A percentile compares a stretch with the other conserved stretches of the same genome.
phyloP scores from a whole-genome alignment of 2,888 invertebrate genomes.

The Idaea dimidiata region DNA sequence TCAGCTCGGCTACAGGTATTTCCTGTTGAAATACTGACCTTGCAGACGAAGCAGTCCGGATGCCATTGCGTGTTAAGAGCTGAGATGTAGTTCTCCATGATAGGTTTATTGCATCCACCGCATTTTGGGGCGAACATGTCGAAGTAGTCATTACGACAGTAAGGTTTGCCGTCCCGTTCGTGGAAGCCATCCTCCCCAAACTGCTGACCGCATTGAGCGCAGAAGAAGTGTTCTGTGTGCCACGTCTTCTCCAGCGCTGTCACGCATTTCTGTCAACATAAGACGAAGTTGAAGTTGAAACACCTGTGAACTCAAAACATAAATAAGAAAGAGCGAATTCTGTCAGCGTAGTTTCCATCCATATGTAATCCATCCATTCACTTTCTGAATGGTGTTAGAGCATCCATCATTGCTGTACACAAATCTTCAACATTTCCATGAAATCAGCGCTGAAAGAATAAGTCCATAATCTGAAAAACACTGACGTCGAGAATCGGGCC shows the following conservation, averaged over 20 bases:
- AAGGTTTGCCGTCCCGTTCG: slow-evolving; percentile 97
- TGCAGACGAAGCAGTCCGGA: slow-evolving; percentile 98
- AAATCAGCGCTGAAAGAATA: not conserved
- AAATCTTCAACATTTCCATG: no score
- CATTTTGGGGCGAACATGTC: slow-evolving; percentile 99
- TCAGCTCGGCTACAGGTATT: slow-evolving; percentile 8
- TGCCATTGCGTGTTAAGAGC: slow-evolving; percentile 99
- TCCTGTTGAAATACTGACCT: slow-evolving; percentile 85
- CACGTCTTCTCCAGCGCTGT: slow-evolving; percentile 98
- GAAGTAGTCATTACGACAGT: slow-evolving; percentile 97
- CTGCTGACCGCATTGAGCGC: slow-evolving; percentile 97
- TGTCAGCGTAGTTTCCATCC: no score
- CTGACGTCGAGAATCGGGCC: slow-evolving; percentile 99
- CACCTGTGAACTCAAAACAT: slow-evolving; percentile 16
- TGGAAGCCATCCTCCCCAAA: slow-evolving; percentile 99
- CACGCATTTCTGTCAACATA: slow-evolving; percentile 94
- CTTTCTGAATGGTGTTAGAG: no score
- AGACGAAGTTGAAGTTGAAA: slow-evolving; percentile 31
- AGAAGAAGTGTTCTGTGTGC: slow-evolving; percentile 99
- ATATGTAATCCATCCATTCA: no score
- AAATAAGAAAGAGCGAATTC: slow-evolving; percentile 2
- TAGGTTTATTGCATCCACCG: slow-evolving; percentile 96
- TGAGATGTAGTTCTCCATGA: slow-evolving; percentile 99
- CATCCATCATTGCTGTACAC: no score
- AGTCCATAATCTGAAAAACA: slow-evolving; percentile 24